A percentile compares a stretch with the other conserved stretches of the same genome.
Conservation (phyloP, 2,797 vertebrate species). For the Pipistrellus pygmaeus region DNA sequence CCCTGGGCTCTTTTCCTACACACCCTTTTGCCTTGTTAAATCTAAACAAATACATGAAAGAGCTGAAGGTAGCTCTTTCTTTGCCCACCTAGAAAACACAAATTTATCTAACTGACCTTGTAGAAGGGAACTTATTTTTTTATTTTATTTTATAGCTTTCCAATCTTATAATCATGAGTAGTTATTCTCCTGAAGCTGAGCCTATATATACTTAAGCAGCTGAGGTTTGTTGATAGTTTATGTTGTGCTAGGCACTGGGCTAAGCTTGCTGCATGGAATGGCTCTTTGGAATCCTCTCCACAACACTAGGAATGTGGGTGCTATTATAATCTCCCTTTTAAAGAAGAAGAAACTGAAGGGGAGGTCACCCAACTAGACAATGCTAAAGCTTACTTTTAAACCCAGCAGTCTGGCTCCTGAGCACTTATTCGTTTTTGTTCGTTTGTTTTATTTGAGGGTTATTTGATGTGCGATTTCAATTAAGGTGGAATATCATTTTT, state of each 20-base stretch:
- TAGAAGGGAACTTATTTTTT: slow-evolving; percentile 13
- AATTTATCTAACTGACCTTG: background rate
- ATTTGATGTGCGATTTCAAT: background rate
- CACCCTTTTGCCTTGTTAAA: background rate
- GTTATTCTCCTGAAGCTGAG: slow-evolving; percentile 22
- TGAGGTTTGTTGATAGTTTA: background rate
- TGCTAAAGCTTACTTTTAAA: background rate
- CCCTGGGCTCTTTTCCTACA: background rate
- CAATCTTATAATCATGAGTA: background rate
- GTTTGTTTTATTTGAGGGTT: background rate
- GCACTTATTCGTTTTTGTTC: background rate
- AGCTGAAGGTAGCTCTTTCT: background rate
- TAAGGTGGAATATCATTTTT: background rate
- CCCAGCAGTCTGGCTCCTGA: background rate
- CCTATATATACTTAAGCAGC: background rate
- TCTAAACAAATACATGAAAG: slow-evolving; percentile 9
- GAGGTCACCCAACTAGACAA: background rate
- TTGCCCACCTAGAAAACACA: background rate
- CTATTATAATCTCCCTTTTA: background rate
- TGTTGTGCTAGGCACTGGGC: background rate
- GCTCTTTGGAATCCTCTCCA: background rate
- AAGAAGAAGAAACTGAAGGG: background rate
- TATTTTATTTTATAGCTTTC: slow-evolving; percentile 20
- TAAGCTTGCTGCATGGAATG: background rate
- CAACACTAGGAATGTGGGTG: background rate